Conservation (phyloP, 2,113 vertebrate genomes). For the Dermatemys mawii region DNA sequence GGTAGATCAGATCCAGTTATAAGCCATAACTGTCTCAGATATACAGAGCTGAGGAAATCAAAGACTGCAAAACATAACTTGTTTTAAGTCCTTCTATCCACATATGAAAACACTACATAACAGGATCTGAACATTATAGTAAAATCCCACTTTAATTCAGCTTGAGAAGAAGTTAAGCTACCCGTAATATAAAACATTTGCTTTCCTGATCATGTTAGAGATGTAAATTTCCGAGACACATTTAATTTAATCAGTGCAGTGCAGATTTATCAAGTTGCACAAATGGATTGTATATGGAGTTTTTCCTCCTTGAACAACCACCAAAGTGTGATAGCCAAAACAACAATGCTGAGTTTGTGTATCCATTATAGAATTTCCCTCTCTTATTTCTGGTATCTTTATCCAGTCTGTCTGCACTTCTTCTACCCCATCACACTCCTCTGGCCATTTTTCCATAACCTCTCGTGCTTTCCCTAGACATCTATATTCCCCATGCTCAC, state of each 20-base stretch:
- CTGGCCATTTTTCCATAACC: constrained; percentile 77
- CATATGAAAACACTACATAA: background rate
- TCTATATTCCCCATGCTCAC: constrained; percentile 82
- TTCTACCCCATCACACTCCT: constrained; percentile 71
- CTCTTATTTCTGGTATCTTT: constrained; percentile 67
- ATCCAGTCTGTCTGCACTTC: constrained; percentile 71
- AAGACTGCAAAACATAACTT: background rate
- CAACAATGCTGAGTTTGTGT: background rate
- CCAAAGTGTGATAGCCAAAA: constrained; percentile 9
- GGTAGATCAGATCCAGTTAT: background rate
- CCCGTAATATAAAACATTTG: constrained; percentile 18
- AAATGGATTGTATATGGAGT: background rate
- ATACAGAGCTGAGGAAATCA: background rate
- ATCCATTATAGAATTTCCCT: constrained; percentile 11
- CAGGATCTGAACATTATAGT: constrained; percentile 31
- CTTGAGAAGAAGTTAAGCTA: background rate
- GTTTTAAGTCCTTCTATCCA: background rate
- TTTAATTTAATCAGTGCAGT: background rate
- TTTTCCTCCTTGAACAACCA: background rate
- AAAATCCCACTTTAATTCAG: constrained; percentile 9
- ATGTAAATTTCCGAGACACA: background rate
- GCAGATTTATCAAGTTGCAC: background rate
- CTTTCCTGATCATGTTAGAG: constrained; percentile 1
- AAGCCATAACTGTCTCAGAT: background rate
- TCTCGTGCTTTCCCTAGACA: constrained; percentile 76